Conservation (phyloP, 2,797 vertebrate genomes). For the Chelmon rostratus region DNA sequence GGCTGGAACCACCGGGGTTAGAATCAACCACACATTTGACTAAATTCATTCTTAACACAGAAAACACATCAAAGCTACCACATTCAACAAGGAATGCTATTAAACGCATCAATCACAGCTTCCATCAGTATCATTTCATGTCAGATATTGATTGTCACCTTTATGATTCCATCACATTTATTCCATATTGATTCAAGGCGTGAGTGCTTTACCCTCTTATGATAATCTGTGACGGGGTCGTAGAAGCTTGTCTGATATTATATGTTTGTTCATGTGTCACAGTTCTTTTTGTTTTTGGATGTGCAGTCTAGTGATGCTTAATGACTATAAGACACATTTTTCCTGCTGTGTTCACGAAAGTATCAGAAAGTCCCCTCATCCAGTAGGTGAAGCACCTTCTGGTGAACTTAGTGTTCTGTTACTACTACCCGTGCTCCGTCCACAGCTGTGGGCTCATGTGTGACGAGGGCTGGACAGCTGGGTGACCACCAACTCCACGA, state of each 20-base stretch:
- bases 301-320: not conserved
- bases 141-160: not conserved
- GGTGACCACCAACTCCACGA: conserved; percentile 31
- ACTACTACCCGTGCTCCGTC: conserved; percentile 18
- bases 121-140: not conserved
- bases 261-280: not conserved
- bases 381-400: not conserved
- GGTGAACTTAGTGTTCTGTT: conserved; percentile 7
- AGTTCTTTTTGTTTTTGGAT: not conserved
- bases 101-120: not conserved
- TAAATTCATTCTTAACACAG: not conserved
- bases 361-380: not conserved
- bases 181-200: not conserved
- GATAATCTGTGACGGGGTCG: not conserved
- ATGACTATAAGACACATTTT: not conserved
- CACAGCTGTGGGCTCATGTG: conserved; percentile 36
- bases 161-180: not conserved
- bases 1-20: not conserved
- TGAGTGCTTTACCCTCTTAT: not conserved
- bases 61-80: not conserved
- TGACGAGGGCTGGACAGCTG: conserved; percentile 51
- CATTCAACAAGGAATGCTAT: not conserved
- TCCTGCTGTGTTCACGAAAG: not conserved
- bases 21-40: too few species aligned
- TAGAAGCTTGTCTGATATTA: not conserved